phyloP scores from a whole-genome alignment of 2,888 invertebrate species.

The Mesorhabditis sp. region DNA sequence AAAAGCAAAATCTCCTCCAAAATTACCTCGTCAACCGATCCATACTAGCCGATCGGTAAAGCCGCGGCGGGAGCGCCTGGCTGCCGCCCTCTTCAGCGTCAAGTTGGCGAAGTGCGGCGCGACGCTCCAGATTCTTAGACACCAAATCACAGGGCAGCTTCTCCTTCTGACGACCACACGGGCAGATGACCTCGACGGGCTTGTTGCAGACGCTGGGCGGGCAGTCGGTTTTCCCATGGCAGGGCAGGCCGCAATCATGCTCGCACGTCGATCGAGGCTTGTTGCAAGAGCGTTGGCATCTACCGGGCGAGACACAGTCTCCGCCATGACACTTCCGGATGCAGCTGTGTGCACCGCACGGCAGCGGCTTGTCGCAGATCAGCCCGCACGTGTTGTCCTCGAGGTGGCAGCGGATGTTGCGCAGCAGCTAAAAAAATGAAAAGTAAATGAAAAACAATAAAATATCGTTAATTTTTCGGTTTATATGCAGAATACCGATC shows the following conservation, averaged over 20 bases:
- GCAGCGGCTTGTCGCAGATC: constrained; percentile 75
- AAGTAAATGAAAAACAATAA: not conserved
- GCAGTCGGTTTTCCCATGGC: constrained; percentile 72
- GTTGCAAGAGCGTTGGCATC: constrained; percentile 64
- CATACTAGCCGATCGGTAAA: constrained; percentile 18
- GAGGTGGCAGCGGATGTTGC: not conserved
- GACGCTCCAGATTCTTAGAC: constrained; percentile 16
- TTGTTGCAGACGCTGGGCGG: constrained; percentile 68
- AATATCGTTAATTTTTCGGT: not conserved
- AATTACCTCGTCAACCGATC: constrained; percentile 19
- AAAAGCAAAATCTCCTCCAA: constrained; percentile 4
- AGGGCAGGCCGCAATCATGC: constrained; percentile 79
- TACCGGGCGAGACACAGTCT: constrained; percentile 63
- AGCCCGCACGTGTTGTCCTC: constrained; percentile 82
- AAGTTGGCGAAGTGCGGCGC: no score
- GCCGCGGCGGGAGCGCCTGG: not conserved
- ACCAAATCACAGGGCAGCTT: constrained; percentile 31
- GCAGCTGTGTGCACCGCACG: constrained; percentile 81
- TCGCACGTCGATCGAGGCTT: constrained; percentile 72
- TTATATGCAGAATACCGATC: constrained; percentile 56
- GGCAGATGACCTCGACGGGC: constrained; percentile 41
- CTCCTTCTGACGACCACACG: constrained; percentile 39
- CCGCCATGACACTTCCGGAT: constrained; percentile 76
- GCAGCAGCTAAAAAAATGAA: not conserved
- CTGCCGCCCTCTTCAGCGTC: no score